Conservation (phyloP, 2,113 vertebrate species). For the Dipodomys ordii region DNA sequence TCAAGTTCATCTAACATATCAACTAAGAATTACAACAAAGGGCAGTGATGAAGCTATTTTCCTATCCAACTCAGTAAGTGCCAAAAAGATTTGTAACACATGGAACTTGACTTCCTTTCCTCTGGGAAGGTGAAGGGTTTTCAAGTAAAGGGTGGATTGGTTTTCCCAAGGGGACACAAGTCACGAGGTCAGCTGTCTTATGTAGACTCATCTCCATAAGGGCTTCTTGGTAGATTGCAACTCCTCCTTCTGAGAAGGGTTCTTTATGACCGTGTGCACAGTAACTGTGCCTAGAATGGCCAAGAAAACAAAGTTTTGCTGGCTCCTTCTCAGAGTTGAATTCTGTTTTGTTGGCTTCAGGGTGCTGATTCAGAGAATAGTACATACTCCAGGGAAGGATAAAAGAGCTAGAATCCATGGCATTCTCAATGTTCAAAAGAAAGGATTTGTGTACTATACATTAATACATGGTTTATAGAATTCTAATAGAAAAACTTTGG, state of each 20-base stretch:
- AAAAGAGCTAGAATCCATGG: not conserved
- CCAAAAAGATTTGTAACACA: slow-evolving; percentile 58
- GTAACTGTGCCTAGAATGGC: not conserved
- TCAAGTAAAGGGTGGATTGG: not conserved
- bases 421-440: not conserved
- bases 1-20: slow-evolving; percentile 31
- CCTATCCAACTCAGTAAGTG: slow-evolving; percentile 35
- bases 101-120: slow-evolving; percentile 52
- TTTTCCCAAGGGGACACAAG: not conserved
- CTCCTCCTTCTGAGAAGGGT: not conserved
- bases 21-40: slow-evolving; percentile 41
- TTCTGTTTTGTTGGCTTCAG: not conserved
- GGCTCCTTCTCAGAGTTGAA: not conserved
- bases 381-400: not conserved
- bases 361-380: not conserved
- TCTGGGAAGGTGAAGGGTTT: slow-evolving; percentile 43
- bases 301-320: not conserved
- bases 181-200: not conserved
- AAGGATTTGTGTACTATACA: too few relatives aligned
- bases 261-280: not conserved
- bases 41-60: slow-evolving; percentile 58
- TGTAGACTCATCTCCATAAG: not conserved
- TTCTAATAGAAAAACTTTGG: not conserved
- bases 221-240: not conserved
- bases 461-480: not conserved